Evolutionary conservation across 2,797 vertebrate species (phyloP).

Genomic region (Hemibagrus guttatus): DNA sequence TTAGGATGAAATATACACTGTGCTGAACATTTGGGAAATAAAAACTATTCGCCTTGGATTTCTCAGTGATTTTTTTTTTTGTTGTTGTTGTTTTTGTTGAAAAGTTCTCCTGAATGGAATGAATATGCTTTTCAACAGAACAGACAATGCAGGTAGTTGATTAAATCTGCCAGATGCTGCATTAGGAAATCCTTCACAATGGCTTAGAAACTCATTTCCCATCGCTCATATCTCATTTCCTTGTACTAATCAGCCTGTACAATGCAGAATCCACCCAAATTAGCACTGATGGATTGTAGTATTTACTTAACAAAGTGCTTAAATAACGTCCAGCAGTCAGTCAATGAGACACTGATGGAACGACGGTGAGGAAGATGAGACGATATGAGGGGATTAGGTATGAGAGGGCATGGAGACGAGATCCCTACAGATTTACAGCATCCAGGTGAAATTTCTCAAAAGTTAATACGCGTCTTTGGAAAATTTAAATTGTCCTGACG

Average conservation of each 20-base stretch:
- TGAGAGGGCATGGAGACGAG: too few relatives aligned
- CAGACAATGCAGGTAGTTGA: slow-evolving; percentile 8
- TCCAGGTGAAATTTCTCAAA: neutral
- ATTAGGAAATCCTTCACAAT: neutral
- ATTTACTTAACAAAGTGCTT: neutral
- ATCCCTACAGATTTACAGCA: neutral
- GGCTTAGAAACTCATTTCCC: slow-evolving; percentile 21
- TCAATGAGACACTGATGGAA: neutral
- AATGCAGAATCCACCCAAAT: neutral
- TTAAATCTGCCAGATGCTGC: slow-evolving; percentile 24
- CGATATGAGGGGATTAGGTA: neutral
- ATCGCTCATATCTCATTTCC: neutral
- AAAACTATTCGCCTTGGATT: neutral
- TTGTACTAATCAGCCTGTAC: neutral
- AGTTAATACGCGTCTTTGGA: neutral
- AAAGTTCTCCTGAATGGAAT: neutral
- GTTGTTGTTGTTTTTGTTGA: too few relatives aligned
- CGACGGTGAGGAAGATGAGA: too few relatives aligned
- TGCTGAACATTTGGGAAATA: neutral
- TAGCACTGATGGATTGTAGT: neutral
- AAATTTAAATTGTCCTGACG: neutral
- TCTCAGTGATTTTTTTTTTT: neutral
- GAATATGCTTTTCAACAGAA: neutral
- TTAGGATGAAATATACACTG: neutral
- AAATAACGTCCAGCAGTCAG: neutral